phyloP scores from a whole-genome alignment of 2,888 invertebrate species.

The Dryomyza anilis region DNA sequence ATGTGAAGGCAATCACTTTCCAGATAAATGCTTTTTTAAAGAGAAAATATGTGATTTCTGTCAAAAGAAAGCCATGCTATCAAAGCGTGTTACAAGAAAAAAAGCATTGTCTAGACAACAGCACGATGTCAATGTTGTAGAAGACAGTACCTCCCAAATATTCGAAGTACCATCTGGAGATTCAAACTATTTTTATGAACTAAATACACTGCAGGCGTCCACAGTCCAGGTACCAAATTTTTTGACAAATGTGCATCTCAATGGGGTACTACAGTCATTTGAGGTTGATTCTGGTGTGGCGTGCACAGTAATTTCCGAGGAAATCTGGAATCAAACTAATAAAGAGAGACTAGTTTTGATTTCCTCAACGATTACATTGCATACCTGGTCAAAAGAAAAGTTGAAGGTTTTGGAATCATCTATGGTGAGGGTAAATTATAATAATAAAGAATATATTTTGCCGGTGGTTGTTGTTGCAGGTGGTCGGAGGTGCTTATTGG shows the following conservation, averaged over 20 bases:
- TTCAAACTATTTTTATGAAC: background rate
- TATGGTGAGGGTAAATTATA: background rate
- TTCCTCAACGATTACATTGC: background rate
- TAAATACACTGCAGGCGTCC: background rate
- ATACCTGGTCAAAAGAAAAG: slow-evolving; percentile 9
- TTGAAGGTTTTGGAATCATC: slow-evolving; percentile 18
- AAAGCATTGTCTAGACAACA: too few species aligned
- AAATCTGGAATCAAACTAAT: background rate
- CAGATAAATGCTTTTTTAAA: too few species aligned
- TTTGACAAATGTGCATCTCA: background rate
- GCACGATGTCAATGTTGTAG: too few species aligned
- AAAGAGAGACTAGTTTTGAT: background rate
- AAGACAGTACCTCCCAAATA: too few species aligned
- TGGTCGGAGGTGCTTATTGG: slow-evolving; percentile 9
- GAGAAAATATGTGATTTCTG: too few species aligned
- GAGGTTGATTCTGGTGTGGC: background rate
- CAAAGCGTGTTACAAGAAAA: too few species aligned
- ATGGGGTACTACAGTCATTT: background rate
- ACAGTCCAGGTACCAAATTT: background rate
- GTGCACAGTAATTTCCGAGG: background rate
- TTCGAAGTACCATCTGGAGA: background rate
- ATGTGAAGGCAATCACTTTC: too few species aligned
- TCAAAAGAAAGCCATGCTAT: too few species aligned
- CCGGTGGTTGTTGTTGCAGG: background rate
- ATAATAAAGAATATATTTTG: background rate